Base-by-base conservation (phyloP, 1,140 invertebrate species). In the Gerris buenoi region DNA sequence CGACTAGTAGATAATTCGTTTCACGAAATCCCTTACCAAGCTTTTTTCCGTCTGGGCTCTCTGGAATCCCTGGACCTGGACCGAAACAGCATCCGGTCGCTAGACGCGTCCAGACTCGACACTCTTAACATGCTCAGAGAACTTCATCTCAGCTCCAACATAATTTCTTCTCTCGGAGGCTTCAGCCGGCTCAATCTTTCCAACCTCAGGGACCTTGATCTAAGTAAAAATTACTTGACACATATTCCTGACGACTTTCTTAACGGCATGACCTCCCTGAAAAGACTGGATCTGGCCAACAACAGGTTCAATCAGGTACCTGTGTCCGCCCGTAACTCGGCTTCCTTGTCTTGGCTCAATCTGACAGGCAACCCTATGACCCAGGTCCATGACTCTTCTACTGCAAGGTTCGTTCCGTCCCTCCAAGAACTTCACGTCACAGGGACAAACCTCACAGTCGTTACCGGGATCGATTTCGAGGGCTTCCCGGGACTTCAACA, bases 391-490 rank as follows among this genome's bases (percentile, higher is more conserved):
- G 86, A 88, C 73, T 77, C 83, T 69, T 5, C 86, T 87, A n/a
- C 70, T 25, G 60, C 63, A 18, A 65, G 29, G 64, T 62, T 66
- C 57, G 75, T 72, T 59, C 70, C 67, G 1, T 29, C 67, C 1
- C 79, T 94, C 0, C 84, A 90, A 75, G 88, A 91, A 75, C 80
- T 95, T 10, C 85, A 89, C 73, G 87, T 93, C 65, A 87, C 85
- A 60, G 82, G 84, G 25, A 93, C 91, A 0, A 94, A 94, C 75
- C 78, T 95, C 15, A 89, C 84, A 1, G 86, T 93, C 63, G 81
- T 95, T 2, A 91, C 90, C 0, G 90, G 89, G 59, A 88, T 88
- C 72, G 92, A 94, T 72, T 93, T 95, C 73, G 86, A 90, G 73
- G 84, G 88, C n/a, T 93, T 93, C 72, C 87, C 89, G 1, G 83